Conservation (phyloP, 2,113 vertebrate genomes). For the Cercocebus atys region DNA sequence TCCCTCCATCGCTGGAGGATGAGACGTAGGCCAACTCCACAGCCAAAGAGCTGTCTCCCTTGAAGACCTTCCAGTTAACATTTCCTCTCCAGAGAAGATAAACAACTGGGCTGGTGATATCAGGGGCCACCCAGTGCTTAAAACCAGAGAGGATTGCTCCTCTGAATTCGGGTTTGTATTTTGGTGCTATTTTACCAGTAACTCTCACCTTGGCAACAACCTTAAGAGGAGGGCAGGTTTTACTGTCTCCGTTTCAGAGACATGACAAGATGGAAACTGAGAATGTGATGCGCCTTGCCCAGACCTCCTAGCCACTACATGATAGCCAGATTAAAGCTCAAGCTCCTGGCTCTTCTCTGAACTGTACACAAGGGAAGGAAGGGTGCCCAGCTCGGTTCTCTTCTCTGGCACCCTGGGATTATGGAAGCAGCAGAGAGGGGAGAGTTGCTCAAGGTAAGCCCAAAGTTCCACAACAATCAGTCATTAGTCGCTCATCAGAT, state of each 20-base stretch:
- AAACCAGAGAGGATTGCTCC: not conserved
- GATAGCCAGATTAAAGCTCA: not conserved
- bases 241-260: not conserved
- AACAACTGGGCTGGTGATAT: not conserved
- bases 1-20: not conserved
- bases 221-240: not conserved
- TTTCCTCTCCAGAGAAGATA: not conserved
- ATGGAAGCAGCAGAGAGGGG: not conserved
- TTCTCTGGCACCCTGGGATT: not conserved
- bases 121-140: not conserved
- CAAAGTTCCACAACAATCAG: not conserved
- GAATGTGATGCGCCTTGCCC: not conserved
- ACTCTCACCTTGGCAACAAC: not conserved
- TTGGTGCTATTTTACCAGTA: not conserved
- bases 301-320: not conserved
- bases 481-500: not conserved
- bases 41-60: not conserved
- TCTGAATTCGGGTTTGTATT: not conserved
- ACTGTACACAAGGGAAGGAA: rapidly evolving
- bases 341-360: not conserved
- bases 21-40: not conserved
- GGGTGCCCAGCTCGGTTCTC: rapidly evolving
- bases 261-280: not conserved
- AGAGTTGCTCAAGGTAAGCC: not conserved
- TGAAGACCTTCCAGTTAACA: not conserved